Evolutionary conservation across 1,140 invertebrate genomes (phyloP), one percentile per base, ranked within the genome.

Genomic region (Listronotus oregonensis): DNA sequence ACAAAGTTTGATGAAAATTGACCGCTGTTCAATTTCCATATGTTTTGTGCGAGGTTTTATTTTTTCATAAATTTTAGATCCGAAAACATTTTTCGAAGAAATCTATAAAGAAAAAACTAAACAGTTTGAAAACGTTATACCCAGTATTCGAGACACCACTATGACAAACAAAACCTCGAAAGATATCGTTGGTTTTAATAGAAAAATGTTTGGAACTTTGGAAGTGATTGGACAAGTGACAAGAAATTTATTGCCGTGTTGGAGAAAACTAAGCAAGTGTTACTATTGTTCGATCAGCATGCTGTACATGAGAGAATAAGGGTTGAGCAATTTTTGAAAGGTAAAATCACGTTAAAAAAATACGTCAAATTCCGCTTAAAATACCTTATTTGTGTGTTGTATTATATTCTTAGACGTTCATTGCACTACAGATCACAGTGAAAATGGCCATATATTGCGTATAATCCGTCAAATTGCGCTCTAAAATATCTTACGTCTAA

Each of bases 221-320:
- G 71, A 82, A 81, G 82, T 90, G n/a, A 72, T 90, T 50, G 83
- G 85, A 10, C 87, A 89, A 78, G 74, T 7, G 89, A 90, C 75
- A 77, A 79, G 21, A 90, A 90, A 78, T 90, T 89, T 75, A 90
- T 90, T 75, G 82, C 83, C 14, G 75, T 78, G 44, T 73, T 77
- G 52, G 66, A 81, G 51, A 75, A 64, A 51, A 65, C 57, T 9
- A 72, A 70, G 10, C 67, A 82, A 61, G 76, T 84, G 51, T 65
- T 90, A 14, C 81, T 89, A 4, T 69, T 89, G 31, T 86, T 91
- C 75, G 90, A 91, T 79, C 90, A 91, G 75, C 90, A 91, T 81
- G 90, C 90, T 51, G 88, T 89, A 18, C 85, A 90, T 78, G 90
- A 91, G 78, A 79, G 89, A 77, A 82, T 91, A 50, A 76, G 85